Conservation (phyloP, 2,113 vertebrate species). For the Motacilla alba region DNA sequence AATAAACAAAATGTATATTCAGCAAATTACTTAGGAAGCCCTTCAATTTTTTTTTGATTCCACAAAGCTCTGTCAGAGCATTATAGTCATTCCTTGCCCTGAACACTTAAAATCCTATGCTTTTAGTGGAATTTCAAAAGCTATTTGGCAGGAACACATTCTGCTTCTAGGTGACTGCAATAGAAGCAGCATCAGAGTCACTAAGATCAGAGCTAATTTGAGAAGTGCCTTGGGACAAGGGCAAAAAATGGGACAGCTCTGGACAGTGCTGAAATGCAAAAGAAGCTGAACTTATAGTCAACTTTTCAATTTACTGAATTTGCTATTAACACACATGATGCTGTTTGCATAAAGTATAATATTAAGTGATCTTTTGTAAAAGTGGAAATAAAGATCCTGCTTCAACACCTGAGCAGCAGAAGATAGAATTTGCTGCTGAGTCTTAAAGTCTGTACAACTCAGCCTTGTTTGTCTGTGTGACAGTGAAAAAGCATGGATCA, state of each 20-base stretch:
- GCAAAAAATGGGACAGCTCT: neutral
- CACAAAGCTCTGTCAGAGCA: neutral
- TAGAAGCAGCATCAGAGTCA: neutral
- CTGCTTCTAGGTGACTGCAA: neutral
- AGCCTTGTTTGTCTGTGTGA: neutral
- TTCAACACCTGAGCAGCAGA: neutral
- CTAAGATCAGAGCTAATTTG: conserved; percentile 36
- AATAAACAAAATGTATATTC: neutral
- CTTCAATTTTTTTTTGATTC: neutral
- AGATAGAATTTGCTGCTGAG: neutral
- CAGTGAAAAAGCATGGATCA: neutral
- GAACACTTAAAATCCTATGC: neutral
- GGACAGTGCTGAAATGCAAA: neutral
- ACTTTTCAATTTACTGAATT: neutral
- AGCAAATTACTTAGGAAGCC: neutral
- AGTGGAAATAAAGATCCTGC: neutral
- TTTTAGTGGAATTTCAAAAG: neutral
- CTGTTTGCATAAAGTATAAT: neutral
- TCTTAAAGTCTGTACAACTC: neutral
- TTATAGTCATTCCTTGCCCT: neutral
- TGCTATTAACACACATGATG: neutral
- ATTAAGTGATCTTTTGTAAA: neutral
- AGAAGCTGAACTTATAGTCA: neutral
- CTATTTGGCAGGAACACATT: neutral
- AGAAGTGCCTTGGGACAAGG: neutral